Conservation (phyloP, 2,888 invertebrate genomes). For the Plebejus melissa region DNA sequence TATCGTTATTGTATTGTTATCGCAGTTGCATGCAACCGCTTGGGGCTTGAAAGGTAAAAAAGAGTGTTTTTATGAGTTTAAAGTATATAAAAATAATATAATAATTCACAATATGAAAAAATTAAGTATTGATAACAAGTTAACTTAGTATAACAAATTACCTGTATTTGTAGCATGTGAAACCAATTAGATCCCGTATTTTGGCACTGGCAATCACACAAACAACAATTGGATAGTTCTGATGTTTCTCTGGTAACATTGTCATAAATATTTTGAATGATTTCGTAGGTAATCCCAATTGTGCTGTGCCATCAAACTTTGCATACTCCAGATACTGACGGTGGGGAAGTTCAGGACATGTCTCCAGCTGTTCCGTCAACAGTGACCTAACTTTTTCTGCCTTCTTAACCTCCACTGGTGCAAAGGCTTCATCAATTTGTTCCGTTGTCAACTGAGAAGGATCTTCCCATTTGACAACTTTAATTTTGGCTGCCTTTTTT, state of each 20-base stretch:
- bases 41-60: too few species aligned
- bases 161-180: conserved; percentile 93
- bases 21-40: too few species aligned
- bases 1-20: too few species aligned
- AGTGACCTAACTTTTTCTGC: conserved; percentile 76
- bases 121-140: too few species aligned
- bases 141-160: conserved; percentile 39
- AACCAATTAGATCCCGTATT: conserved; percentile 93
- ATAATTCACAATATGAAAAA: too few species aligned
- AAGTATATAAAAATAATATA: too few species aligned
- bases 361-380: conserved; percentile 86
- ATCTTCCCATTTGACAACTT: conserved; percentile 86
- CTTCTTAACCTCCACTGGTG: conserved; percentile 60
- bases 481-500: conserved; percentile 87
- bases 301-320: conserved; percentile 93
- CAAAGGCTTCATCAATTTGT: conserved; percentile 80
- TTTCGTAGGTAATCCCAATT: conserved; percentile 87
- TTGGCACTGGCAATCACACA: conserved; percentile 90
- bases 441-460: conserved; percentile 72
- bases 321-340: conserved; percentile 95
- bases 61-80: too few species aligned
- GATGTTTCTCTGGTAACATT: conserved; percentile 88
- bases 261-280: conserved; percentile 94
- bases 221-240: conserved; percentile 90
- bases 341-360: conserved; percentile 86